Percentiles rank a stretch among this genome's conserved stretches.
phyloP scores from a whole-genome alignment of 30 jellyfish, hydroid and myxozoan species.

The Aurelia aurita complex sp. Pacific region DNA sequence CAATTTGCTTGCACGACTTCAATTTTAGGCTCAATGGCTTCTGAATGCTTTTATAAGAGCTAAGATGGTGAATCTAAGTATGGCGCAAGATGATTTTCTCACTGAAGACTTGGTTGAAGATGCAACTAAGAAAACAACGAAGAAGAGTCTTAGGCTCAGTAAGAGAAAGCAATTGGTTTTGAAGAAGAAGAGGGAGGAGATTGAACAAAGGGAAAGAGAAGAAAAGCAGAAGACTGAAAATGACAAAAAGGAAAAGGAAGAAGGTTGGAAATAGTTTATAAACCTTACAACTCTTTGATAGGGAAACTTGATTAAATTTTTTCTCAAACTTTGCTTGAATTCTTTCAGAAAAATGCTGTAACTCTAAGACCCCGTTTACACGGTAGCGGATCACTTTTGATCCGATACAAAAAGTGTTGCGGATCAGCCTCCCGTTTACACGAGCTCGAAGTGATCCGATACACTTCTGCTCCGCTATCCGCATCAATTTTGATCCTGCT shows the following conservation, averaged over 20 bases:
- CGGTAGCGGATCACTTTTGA: too few relatives aligned
- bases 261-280: conserved; percentile 6
- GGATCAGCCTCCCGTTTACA: too few relatives aligned
- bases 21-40: too few relatives aligned
- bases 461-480: too few relatives aligned
- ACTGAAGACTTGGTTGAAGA: conserved; percentile 19
- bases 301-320: too few relatives aligned
- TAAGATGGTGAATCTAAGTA: conserved; percentile 38
- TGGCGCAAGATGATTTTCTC: conserved; percentile 38
- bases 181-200: conserved; percentile 27
- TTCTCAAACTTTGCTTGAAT: too few relatives aligned
- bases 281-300: background rate
- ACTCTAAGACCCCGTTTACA: too few relatives aligned
- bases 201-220: conserved; percentile 31
- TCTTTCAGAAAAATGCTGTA: too few relatives aligned
- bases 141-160: conserved; percentile 64
- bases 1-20: too few relatives aligned
- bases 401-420: too few relatives aligned
- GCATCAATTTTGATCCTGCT: too few relatives aligned
- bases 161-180: conserved; percentile 36
- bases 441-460: too few relatives aligned
- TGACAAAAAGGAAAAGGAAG: conserved; percentile 46
- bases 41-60: background rate
- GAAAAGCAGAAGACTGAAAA: conserved; percentile 32
- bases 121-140: conserved; percentile 33